Base-by-base conservation (phyloP, 2,888 invertebrate genomes). In the Ellobium chinense region DNA sequence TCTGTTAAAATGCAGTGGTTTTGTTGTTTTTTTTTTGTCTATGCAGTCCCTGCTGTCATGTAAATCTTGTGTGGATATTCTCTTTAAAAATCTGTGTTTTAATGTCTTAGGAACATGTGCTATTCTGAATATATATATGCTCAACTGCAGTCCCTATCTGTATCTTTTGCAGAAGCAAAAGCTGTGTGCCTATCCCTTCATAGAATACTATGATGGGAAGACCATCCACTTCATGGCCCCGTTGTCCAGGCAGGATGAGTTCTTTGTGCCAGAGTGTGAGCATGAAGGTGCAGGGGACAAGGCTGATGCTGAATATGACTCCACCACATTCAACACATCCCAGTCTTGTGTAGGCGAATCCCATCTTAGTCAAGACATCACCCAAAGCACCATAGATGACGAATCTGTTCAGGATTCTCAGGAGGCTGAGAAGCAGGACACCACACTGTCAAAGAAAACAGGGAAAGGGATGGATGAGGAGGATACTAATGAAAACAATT, bases 171-270 rank as follows among this genome's bases (percentile, higher is more conserved):
- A 92, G 92, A 89, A 90, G 37, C 86, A 88, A 60, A 87, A 91
- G 75, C 89, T 94, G 27, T 93, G 93, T 87, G 94, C 93, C 5
- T 92, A 93, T 86, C 94, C 94, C 18, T 90, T 91, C 85, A 84
- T 94, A 54, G 94, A 94, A 86, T 88, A 94, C 12, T 94, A 94
- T 85, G 91, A 92, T 81, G 91, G 89, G 34, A 84, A 88, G 31
- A 84, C 84, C 24, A 94, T 94, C 12, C 85, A 92, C 36, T 94
- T 93, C 87, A 89, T 93, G 87, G 93, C 93, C 5, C 94, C 94
- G 0, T 87, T 94, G 56, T 91, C 93, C 9, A 91, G 90, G 73
- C 94, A 94, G 84, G 91, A 92, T 46, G 92, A 93, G 75, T 94
- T 94, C 87, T 94, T 92, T 82, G 93, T 93, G 0, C 91, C 92